Evolutionary conservation across 2,888 invertebrate species (phyloP).

Genomic region (Dioctria linearis): DNA sequence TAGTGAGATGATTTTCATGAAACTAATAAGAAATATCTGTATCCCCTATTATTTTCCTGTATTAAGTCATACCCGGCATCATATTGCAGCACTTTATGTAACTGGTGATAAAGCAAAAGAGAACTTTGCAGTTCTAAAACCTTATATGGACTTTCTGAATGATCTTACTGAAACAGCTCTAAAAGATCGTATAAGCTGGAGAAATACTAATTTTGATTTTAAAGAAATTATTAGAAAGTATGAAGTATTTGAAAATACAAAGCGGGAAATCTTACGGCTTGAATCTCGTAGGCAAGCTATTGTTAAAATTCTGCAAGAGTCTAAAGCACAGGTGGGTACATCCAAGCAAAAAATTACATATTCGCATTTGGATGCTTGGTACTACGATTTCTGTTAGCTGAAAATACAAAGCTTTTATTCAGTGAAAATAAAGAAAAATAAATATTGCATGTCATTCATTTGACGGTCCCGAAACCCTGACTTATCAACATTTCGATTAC

Average conservation of each 20-base stretch:
- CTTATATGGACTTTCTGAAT: conserved; percentile 78
- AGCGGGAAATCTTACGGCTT: conserved; percentile 72
- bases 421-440: no score
- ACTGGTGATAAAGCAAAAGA: conserved; percentile 80
- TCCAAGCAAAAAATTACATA: no score
- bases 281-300: conserved; percentile 74
- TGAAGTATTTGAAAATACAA: conserved; percentile 75
- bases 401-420: no score
- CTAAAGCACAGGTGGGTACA: not conserved
- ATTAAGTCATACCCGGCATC: not conserved
- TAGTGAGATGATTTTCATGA: no score
- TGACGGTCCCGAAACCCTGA: no score
- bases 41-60: no score
- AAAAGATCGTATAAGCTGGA: conserved; percentile 73
- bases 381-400: no score
- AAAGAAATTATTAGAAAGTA: conserved; percentile 75
- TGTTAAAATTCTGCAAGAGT: conserved; percentile 70
- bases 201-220: conserved; percentile 74
- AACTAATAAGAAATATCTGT: no score
- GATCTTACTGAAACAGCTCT: conserved; percentile 73
- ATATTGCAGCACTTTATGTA: conserved; percentile 71
- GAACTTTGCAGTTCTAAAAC: conserved; percentile 78
- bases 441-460: no score
- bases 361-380: no score
- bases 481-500: no score